These are phyloP conservation scores for Phalacrocorax carbo DNA, from an alignment of 2,113 vertebrate species.

Conservation along the genomic window DNA sequence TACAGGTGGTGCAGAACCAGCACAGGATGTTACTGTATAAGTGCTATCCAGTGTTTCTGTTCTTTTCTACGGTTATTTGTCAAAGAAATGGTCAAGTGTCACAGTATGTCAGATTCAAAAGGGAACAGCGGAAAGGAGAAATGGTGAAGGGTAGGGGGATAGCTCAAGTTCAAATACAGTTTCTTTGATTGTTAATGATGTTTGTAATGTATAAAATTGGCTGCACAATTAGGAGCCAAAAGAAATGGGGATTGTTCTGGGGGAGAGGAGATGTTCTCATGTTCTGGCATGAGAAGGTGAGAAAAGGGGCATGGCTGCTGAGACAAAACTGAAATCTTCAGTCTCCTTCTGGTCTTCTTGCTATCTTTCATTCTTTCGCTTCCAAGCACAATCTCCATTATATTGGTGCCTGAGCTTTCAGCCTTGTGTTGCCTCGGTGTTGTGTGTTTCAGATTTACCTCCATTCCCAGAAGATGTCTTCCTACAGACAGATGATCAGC, in stretches of 20 bases:
- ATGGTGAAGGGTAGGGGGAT: background rate
- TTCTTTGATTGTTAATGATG: background rate
- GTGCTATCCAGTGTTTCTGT: background rate
- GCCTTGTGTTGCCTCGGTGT: rapidly evolving
- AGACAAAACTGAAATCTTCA: background rate
- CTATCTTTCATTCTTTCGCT: background rate
- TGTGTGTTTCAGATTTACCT: background rate
- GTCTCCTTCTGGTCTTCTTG: background rate
- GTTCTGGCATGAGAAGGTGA: no score
- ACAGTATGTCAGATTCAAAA: background rate
- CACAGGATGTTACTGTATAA: rapidly evolving
- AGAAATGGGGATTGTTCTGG: background rate
- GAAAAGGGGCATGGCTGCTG: background rate
- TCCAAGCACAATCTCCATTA: background rate
- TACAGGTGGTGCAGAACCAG: background rate
- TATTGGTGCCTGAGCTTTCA: background rate
- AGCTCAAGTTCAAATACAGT: background rate
- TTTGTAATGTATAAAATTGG: background rate
- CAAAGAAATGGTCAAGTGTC: background rate
- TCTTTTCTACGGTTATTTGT: background rate
- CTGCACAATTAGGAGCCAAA: background rate
- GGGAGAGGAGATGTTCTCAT: background rate
- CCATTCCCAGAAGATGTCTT: background rate
- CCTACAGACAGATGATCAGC: background rate
- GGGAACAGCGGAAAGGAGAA: background rate